Evolutionary conservation across 1,140 invertebrate genomes (phyloP).

Genomic region (Drosophila subpulchrella): DNA sequence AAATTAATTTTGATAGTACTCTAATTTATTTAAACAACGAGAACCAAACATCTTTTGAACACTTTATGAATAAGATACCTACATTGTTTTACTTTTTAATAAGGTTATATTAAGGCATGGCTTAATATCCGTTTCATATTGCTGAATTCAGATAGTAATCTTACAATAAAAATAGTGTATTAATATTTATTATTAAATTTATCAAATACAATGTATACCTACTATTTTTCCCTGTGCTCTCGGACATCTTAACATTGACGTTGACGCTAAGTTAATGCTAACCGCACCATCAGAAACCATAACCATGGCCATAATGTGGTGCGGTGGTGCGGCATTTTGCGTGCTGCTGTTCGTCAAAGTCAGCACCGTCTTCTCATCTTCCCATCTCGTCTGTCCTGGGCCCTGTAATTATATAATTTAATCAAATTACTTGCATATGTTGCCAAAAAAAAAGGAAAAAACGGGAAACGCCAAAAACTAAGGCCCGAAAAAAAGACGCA

Average conservation of each 20-base stretch:
- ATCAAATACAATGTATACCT: too few relatives aligned
- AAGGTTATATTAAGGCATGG: too few relatives aligned
- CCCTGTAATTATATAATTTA: constrained; percentile 82
- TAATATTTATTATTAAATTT: too few relatives aligned
- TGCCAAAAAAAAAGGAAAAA: constrained; percentile 66
- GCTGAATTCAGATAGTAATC: too few relatives aligned
- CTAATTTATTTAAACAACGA: too few relatives aligned
- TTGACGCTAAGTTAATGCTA: constrained; percentile 27
- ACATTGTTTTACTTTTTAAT: too few relatives aligned
- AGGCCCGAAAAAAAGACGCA: constrained; percentile 25
- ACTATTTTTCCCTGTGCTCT: constrained; percentile 1
- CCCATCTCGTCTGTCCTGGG: constrained; percentile 45
- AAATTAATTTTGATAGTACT: too few relatives aligned
- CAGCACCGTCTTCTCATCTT: constrained; percentile 47
- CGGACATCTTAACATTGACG: constrained; percentile 18
- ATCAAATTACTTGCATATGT: constrained; percentile 83
- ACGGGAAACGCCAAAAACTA: constrained; percentile 32
- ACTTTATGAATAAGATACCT: too few relatives aligned
- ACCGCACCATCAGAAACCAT: constrained; percentile 34
- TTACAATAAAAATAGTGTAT: too few relatives aligned
- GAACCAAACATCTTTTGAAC: too few relatives aligned
- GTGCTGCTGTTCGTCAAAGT: constrained; percentile 72
- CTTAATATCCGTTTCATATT: too few relatives aligned
- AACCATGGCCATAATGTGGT: constrained; percentile 48
- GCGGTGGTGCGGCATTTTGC: constrained; percentile 30